Percentiles rank a stretch among this genome's conserved stretches.
Evolutionary conservation across 2,113 vertebrate species (phyloP).

Genomic region (Tylochromis polylepis): DNA sequence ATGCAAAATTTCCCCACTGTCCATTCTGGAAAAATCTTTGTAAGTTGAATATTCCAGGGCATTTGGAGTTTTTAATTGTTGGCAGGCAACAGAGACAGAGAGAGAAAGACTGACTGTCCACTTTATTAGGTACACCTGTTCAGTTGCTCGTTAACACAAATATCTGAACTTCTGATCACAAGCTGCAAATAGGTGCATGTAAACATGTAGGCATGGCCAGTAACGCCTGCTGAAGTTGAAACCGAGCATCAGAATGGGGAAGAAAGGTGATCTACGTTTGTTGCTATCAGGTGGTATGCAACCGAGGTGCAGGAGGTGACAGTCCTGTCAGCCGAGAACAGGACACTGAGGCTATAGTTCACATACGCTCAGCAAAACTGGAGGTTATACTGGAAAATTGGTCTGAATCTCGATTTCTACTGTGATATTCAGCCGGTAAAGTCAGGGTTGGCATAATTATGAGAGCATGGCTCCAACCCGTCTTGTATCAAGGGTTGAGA

Average conservation of each 20-base stretch:
- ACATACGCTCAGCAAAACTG: not conserved
- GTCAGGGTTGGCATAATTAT: not conserved
- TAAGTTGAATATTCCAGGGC: too few species aligned
- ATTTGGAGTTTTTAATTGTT: not conserved
- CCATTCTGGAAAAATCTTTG: too few species aligned
- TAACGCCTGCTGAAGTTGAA: not conserved
- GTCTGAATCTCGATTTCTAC: not conserved
- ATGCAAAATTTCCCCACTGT: too few species aligned
- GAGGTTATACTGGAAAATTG: not conserved
- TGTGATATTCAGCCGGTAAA: not conserved
- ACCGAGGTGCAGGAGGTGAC: not conserved
- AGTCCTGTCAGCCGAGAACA: not conserved
- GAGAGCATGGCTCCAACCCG: not conserved
- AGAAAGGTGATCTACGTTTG: not conserved
- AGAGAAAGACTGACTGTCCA: not conserved
- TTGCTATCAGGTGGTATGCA: not conserved
- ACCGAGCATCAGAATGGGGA: not conserved
- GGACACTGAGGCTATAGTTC: not conserved
- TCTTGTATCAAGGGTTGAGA: not conserved
- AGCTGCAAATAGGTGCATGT: not conserved
- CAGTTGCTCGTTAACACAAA: too few species aligned
- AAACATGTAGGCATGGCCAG: not conserved
- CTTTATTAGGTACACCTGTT: too few species aligned
- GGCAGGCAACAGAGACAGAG: not conserved
- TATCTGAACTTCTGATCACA: not conserved